Evolutionary conservation across 2,888 invertebrate species (phyloP), one percentile per base, ranked within the genome.

Genomic region (Caenorhabditis zanzibari): DNA sequence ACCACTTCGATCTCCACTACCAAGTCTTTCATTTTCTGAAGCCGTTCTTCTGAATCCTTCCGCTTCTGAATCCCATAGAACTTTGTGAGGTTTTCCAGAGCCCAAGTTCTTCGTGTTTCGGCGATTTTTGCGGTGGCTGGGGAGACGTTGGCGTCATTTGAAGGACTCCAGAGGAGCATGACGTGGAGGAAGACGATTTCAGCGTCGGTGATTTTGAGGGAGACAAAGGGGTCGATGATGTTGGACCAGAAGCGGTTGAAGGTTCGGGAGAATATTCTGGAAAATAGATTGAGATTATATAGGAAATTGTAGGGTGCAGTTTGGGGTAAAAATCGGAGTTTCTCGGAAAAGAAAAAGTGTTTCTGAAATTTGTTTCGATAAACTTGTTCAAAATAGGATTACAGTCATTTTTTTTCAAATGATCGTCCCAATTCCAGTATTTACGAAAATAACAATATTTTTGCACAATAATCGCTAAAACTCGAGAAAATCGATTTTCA

Each of bases 111-210:
- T 64, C 47, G 47, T 0, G 4, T 7, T 10, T 47, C 47, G 19
- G 19, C 19, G 47, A 47, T 5, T n/a, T 19, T n/a, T 22, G 85
- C 61, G 19, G 41, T 19, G 49, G 47, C 19, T 47, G n/a, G 47
- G 47, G 47, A 9, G n/a, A 47, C 47, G 6, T 6, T 47, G 19
- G 47, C 9, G 81, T 56, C 35, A 85, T 82, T 88, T 22, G 86
- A 49, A 0, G 54, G 69, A 68, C 87, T 88, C 90, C 91, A 91
- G 47, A 91, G 75, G 22, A 91, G 84, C 84, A 90, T 81, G 26
- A 84, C 82, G 56, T 91, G 91, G 4, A 91, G 85, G 52, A 86
- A 87, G 26, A 90, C 90, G 38, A 91, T 86, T 72, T 91, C 91
- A 9, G 91, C 90, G 72, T 91, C 91, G 49, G 85, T 88, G 28